Conservation (phyloP, 2,888 invertebrate species). For the Atherix ibis region DNA sequence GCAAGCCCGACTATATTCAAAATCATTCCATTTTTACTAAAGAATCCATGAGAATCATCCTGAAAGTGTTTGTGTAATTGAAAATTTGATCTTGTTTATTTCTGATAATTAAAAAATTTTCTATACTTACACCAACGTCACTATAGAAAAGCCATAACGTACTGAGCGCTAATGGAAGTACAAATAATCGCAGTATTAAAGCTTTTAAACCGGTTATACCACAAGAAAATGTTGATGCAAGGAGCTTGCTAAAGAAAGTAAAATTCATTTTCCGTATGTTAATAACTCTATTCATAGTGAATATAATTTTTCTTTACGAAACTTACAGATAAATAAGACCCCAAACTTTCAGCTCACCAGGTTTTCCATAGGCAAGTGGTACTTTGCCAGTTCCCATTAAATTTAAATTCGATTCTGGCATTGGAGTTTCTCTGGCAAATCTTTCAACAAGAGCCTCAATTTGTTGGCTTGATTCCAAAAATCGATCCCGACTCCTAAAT, state of each 20-base stretch:
- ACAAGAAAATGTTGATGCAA: constrained; percentile 64
- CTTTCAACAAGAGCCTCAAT: constrained; percentile 83
- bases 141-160: constrained; percentile 66
- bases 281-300: neutral
- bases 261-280: neutral
- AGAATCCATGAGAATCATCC: constrained; percentile 31
- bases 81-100: no score
- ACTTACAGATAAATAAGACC: constrained; percentile 52
- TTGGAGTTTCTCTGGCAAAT: constrained; percentile 71
- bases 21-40: constrained; percentile 31
- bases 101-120: no score
- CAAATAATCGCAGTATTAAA: constrained; percentile 54
- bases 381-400: constrained; percentile 45
- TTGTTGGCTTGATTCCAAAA: constrained; percentile 85
- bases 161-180: constrained; percentile 60
- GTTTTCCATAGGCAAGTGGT: constrained; percentile 58
- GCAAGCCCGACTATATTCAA: constrained; percentile 28
- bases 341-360: constrained; percentile 49
- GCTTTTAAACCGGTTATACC: constrained; percentile 60
- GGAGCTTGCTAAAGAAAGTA: constrained; percentile 45
- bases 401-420: constrained; percentile 42
- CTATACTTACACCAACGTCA: constrained; percentile 25
- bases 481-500: constrained; percentile 62
- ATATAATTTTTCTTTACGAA: no score
- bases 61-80: no score